Evolutionary conservation across 2,113 vertebrate species (phyloP).

Genomic region (Melanotaenia duboulayi): DNA sequence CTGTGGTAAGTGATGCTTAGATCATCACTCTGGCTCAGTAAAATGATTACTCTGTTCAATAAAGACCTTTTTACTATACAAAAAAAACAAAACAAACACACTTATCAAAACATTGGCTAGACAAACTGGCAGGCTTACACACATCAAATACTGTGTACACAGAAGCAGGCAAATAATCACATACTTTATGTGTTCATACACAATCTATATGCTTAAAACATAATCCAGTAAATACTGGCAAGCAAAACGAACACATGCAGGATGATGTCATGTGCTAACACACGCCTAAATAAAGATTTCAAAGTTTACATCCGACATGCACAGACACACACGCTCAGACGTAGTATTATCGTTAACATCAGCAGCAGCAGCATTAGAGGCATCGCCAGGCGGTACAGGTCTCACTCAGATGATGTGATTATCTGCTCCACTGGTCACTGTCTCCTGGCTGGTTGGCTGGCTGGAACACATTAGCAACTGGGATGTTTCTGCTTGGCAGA

Average conservation of each 20-base stretch:
- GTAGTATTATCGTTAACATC: constrained; percentile 46
- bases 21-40: constrained; percentile 58
- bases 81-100: constrained; percentile 30
- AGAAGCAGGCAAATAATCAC: neutral
- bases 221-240: constrained; percentile 12
- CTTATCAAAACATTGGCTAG: constrained; percentile 21
- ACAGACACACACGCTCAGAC: constrained; percentile 14
- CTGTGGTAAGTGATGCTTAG: constrained; percentile 64
- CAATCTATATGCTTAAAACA: constrained; percentile 14
- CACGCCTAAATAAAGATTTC: constrained; percentile 3
- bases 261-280: constrained; percentile 7
- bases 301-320: constrained; percentile 9
- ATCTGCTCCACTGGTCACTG: constrained; percentile 79
- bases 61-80: constrained; percentile 50
- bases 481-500: constrained; percentile 82
- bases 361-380: constrained; percentile 49
- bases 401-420: constrained; percentile 77
- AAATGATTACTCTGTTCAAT: constrained; percentile 64
- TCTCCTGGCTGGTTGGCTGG: constrained; percentile 64
- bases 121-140: constrained; percentile 21
- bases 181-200: neutral
- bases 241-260: constrained; percentile 13
- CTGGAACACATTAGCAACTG: constrained; percentile 79
- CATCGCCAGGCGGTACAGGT: constrained; percentile 55
- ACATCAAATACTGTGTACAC: neutral